phyloP scores from a whole-genome alignment of 2,797 vertebrate genomes.

The Aythya fuligula region DNA sequence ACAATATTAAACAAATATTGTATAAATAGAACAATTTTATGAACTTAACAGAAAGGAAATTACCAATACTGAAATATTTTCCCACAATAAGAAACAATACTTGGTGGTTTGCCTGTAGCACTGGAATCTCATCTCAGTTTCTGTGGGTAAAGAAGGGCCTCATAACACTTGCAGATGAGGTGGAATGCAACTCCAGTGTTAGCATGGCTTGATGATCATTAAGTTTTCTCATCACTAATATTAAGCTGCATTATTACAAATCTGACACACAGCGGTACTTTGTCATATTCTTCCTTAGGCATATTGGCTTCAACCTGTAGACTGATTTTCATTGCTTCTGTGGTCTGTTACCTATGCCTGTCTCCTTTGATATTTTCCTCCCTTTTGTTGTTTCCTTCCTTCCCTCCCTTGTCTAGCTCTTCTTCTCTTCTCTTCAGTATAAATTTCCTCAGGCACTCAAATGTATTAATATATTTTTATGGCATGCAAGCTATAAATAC shows the following conservation, averaged over 20 bases:
- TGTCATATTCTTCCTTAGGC: background rate
- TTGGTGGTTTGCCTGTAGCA: slow-evolving; percentile 1
- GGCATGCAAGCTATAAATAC: background rate
- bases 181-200: background rate
- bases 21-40: background rate
- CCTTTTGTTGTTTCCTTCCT: background rate
- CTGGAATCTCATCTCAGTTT: background rate
- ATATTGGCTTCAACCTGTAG: background rate
- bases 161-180: slow-evolving; percentile 12
- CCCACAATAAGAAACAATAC: background rate
- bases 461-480: background rate
- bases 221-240: slow-evolving; percentile 43
- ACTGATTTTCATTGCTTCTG: background rate
- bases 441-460: background rate
- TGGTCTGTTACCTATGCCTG: background rate
- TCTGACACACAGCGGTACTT: background rate
- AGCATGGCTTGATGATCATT: slow-evolving; percentile 43
- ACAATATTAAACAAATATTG: background rate
- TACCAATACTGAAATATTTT: slow-evolving; percentile 1
- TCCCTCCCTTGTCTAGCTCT: background rate
- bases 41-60: background rate
- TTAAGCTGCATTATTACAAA: slow-evolving; percentile 41
- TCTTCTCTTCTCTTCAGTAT: no score
- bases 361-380: background rate
- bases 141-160: slow-evolving; percentile 16